Base-by-base conservation (phyloP, 2,888 invertebrate species). In the Agrotis clavis region DNA sequence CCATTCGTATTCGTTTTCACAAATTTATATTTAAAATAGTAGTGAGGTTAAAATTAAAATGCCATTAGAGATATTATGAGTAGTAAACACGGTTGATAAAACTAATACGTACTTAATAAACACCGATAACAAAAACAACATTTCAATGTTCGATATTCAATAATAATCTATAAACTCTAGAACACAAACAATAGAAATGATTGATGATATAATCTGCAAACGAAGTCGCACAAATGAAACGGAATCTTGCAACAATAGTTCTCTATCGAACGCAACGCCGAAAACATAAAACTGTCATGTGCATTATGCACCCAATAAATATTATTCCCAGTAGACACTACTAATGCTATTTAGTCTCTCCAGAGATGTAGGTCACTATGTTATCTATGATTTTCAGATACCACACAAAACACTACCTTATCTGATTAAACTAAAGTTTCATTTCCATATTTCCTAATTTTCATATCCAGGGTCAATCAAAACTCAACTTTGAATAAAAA, bases 281-380 rank as follows among this genome's bases (percentile, higher is more conserved):
- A 95, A 94, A 89, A 93, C 95, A 96, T 96, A 96, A 96, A 96
- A 95, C 91, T 92, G 96, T 96, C 96, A 95, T 90, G 92, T 93
- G 95, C 96, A 95, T 95, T 93, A 94, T 94, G 95, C 95, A 96
- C 92, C 92, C 94, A 87, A 95, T 95, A 95, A 94, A 96, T 96
- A 96, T 94, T 91, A 94, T 92, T 92, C 96, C 96, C 96, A 89
- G 85, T 88, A 89, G 94, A 94, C 90, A 87, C 88, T 79, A 57
- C 94, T 94, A 95, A 95, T 93, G 92, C 91, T 90, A 90, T 89
- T 91, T 90, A 92, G 92, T 91, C 90, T 91, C 94, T 93, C 94
- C 94, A 90, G 95, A 96, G 96, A 96, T 95, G 92, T 96, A 94
- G 96, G 96, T 96, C 95, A 96, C 90, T 90, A 88, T 93, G 92